A percentile compares a stretch with the other conserved stretches of the same genome.
Evolutionary conservation across 2,888 invertebrate genomes (phyloP).

Genomic region (Cryptosula pallasiana): DNA sequence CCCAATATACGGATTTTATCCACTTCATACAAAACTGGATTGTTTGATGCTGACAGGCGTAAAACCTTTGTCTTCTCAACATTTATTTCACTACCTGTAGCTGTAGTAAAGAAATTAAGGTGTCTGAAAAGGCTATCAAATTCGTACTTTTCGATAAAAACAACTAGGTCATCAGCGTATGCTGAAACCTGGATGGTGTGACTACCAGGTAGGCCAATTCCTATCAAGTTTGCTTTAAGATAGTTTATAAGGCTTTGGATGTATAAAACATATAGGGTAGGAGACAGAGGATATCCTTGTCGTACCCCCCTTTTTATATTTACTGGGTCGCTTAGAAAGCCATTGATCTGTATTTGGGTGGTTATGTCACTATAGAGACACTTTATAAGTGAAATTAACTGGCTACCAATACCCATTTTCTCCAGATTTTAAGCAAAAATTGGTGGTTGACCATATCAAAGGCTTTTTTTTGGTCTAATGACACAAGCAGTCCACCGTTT

Average conservation of each 20-base stretch:
- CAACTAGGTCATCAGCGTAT: background rate
- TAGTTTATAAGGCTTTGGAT: background rate
- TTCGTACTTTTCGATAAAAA: background rate
- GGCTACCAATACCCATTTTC: background rate
- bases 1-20: background rate
- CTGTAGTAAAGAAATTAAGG: background rate
- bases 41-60: background rate
- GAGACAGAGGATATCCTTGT: background rate
- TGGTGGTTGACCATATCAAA: conserved; percentile 9
- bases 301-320: background rate
- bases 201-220: background rate
- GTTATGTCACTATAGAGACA: background rate
- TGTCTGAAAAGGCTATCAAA: background rate
- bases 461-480: background rate
- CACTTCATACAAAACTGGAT: background rate
- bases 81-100: conserved; percentile 5
- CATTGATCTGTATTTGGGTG: background rate
- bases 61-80: background rate
- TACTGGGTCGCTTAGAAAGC: background rate
- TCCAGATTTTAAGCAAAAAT: background rate
- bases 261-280: conserved; percentile 5
- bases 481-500: background rate
- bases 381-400: background rate
- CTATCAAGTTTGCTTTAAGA: background rate
- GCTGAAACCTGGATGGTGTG: background rate